Evolutionary conservation across 2,113 vertebrate species (phyloP).

Genomic region (Rhinolophus ferrumequinum): DNA sequence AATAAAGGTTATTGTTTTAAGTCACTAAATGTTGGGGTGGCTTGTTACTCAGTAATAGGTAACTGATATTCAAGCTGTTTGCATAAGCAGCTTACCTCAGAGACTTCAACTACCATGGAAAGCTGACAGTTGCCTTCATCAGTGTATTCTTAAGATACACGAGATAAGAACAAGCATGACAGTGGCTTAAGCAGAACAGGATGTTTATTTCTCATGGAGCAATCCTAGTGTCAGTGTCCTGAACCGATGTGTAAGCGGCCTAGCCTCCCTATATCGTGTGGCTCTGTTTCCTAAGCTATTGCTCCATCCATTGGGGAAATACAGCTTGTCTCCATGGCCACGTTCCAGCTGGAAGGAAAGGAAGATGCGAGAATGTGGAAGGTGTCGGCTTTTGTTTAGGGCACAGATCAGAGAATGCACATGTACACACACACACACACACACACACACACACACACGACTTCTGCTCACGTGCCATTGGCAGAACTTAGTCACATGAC

Average conservation of each 20-base stretch:
- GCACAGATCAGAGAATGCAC: not conserved
- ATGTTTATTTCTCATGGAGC: not conserved
- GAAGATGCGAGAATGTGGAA: not conserved
- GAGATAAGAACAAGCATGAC: not conserved
- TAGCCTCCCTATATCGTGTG: too few relatives aligned
- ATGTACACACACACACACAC: not conserved
- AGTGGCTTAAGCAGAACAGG: too few relatives aligned
- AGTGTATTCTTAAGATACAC: not conserved
- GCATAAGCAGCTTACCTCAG: not conserved
- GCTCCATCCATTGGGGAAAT: not conserved
- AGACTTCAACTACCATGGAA: not conserved
- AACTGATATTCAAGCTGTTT: not conserved
- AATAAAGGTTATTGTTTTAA: not conserved
- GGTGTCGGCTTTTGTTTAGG: not conserved
- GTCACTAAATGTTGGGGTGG: not conserved
- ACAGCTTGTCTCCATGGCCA: not conserved
- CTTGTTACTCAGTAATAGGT: not conserved
- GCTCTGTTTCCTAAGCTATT: not conserved
- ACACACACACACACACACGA: not conserved
- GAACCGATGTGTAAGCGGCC: not conserved
- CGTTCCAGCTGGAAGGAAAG: not conserved
- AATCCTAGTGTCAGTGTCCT: not conserved
- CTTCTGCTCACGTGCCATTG: not conserved
- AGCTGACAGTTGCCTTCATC: not conserved
- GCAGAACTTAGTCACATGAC: not conserved